Evolutionary conservation across 2,888 invertebrate species (phyloP), one percentile per base, ranked within the genome.

Genomic region (Agrotis puta): DNA sequence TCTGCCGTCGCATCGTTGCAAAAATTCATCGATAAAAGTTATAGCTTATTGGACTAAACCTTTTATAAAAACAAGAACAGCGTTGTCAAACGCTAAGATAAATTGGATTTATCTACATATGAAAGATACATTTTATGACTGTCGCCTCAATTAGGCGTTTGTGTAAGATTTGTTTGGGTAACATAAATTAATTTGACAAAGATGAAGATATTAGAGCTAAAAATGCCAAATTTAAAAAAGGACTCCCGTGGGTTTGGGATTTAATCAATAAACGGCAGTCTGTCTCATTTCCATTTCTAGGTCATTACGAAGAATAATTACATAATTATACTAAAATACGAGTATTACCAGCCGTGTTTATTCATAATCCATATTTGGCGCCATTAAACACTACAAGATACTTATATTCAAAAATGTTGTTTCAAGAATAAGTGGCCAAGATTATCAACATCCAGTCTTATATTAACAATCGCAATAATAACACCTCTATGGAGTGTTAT

Each of bases 51-150:
- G 18, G 3, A 45, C 11, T 24, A 53, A 61, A 33, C 24, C 18
- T 45, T 57, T 64, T 48, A 39, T 9, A 45, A 62, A 33, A 65
- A 71, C 24, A 51, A 48, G 48, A 65, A 63, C 57, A 53, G 62
- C 22, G 63, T 72, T 72, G 53, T 79, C 45, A 50, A 65, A 63
- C 11, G 18, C 5, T 78, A 39, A 58, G 45, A 33, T 62, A 66
- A 43, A n/a, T n/a, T 59, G 14, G 18, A 67, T 51, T 47, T 24
- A 62, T 76, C 27, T 65, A 24, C 14, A 24, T 58, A 43, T 24
- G 51, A 59, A 13, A 58, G 2, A 54, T 9, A 77, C 5, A 56
- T 64, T 61, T 64, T 72, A 51, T 57, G 73, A 48, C 63, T 73
- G 22, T 63, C 43, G 24, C 45, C 53, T 63, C 39, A 66, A 73